Percentiles rank a stretch among this genome's conserved stretches.
phyloP scores from a whole-genome alignment of 2,797 vertebrate species.

The Falco berigora region DNA sequence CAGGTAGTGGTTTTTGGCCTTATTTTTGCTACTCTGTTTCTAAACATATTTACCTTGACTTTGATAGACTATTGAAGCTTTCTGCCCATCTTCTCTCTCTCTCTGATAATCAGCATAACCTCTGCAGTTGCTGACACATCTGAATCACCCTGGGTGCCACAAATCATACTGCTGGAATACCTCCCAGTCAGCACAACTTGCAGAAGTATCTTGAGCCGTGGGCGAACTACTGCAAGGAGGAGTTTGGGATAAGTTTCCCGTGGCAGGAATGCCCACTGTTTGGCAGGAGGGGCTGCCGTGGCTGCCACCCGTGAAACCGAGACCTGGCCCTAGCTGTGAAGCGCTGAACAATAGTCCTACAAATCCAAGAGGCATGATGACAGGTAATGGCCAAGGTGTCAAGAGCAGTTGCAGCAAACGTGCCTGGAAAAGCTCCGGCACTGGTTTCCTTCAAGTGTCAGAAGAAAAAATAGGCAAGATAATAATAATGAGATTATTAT shows the following conservation, averaged over 20 bases:
- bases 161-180: neutral
- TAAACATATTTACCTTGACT: neutral
- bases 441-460: neutral
- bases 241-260: neutral
- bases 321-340: neutral
- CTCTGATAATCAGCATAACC: neutral
- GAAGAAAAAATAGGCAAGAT: neutral
- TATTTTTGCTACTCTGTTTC: neutral
- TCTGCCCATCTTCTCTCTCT: neutral
- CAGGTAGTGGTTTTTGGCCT: neutral
- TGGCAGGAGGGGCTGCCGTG: fast-evolving
- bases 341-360: neutral
- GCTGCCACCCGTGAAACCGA: neutral
- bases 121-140: neutral
- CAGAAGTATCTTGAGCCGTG: neutral
- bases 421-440: neutral
- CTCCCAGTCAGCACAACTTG: neutral
- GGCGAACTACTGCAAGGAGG: neutral
- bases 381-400: neutral
- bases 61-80: neutral
- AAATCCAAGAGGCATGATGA: neutral
- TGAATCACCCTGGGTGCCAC: neutral
- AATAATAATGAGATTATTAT: neutral
- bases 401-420: neutral
- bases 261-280: neutral